Percentiles rank a stretch among this genome's conserved stretches.
Conservation (phyloP, 2,797 vertebrate genomes). For the Micropoecilia bifurca region DNA sequence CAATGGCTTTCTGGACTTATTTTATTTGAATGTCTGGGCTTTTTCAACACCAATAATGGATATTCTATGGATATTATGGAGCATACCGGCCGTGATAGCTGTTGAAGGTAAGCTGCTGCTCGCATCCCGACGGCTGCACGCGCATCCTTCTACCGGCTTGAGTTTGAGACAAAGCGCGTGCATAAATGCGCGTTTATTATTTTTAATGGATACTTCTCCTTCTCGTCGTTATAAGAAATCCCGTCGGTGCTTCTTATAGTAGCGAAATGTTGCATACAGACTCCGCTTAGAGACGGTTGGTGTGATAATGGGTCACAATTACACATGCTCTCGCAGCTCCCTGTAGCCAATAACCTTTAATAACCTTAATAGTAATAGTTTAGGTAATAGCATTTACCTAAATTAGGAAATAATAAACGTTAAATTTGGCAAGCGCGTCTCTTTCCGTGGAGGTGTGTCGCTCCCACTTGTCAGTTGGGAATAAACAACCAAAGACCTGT, state of each 20-base stretch:
- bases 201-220: neutral
- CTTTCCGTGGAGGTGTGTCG: constrained; percentile 56
- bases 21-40: constrained; percentile 83
- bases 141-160: constrained; percentile 67
- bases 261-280: neutral
- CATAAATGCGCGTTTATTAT: neutral
- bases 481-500: neutral
- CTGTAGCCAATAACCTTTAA: constrained; percentile 14
- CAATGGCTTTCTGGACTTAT: constrained; percentile 84
- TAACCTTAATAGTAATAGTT: constrained; percentile 12
- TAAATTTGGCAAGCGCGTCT: constrained; percentile 1
- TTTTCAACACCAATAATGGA: constrained; percentile 83
- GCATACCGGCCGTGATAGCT: constrained; percentile 82
- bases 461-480: constrained; percentile 37
- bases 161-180: constrained; percentile 70
- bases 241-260: neutral
- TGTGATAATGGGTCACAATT: constrained; percentile 37
- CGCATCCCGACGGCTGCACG: constrained; percentile 41
- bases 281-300: constrained; percentile 10
- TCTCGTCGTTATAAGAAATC: neutral
- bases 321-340: constrained; percentile 51
- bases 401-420: neutral
- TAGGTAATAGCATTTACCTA: neutral
- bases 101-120: constrained; percentile 84
- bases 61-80: constrained; percentile 89